Evolutionary conservation across 2,888 invertebrate genomes (phyloP), one percentile per base, ranked within the genome.

Genomic region (Iphiclides podalirius): DNA sequence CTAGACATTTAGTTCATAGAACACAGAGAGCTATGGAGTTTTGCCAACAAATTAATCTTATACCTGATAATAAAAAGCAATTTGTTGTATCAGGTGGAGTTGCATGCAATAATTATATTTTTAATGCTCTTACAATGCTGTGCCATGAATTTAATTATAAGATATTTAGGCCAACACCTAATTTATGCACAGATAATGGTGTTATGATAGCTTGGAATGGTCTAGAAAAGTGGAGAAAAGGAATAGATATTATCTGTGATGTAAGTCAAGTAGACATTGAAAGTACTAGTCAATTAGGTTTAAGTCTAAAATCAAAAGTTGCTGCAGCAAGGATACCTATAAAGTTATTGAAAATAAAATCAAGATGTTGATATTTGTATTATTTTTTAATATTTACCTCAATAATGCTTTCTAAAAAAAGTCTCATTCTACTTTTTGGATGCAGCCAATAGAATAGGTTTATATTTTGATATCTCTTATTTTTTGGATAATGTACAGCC

Each of bases 121-220:
- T 92, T 43, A 88, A 90, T 54, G 92, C 93, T 20, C 79, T 99
- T 39, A 72, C 90, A 63, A 84, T 93, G 47, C 73, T 98, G 49
- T 95, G 96, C 65, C 69, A 90, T 46, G 90, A 93, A 59, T 89
- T 91, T 65, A 90, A 89, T 9, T 96, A 93, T 69, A 82, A 86
- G 64, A 86, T 96, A 28, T 90, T 92, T 46, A 92, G 95, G 57
- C 98, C 98, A 4, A 92, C 94, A 0, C 93, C 94, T 28, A 91
- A 92, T 64, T 90, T 98, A 31, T 99, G 99, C 75, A 98, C 97
- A 0, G 99, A 99, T 78, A 99, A 99, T 90, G 99, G 99, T 13
- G 93, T 98, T 17, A 99, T 99, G 99, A 97, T 99, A 68, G 99
- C 99, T 20, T 99, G 99, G 98, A 98, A 98, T 89, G 98, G 97